Percentiles rank a stretch among this genome's conserved stretches.
phyloP scores from a whole-genome alignment of 2,888 invertebrate species.

The Acleris laterana region DNA sequence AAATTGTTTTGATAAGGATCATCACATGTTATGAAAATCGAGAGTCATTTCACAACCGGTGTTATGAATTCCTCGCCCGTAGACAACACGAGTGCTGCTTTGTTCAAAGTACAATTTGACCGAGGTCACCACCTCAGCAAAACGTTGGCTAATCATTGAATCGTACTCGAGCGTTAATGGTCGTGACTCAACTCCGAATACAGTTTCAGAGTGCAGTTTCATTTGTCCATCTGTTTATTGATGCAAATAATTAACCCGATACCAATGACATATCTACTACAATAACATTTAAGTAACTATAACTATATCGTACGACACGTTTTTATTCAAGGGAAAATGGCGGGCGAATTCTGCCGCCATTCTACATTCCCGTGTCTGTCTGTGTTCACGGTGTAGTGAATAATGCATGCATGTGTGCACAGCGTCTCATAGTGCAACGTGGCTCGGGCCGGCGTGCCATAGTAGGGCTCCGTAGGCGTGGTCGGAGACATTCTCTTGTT shows the following conservation, averaged over 20 bases:
- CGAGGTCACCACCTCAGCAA: slow-evolving; percentile 74
- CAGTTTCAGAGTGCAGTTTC: background rate
- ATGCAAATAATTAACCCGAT: background rate
- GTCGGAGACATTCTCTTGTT: slow-evolving; percentile 61
- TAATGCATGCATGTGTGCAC: slow-evolving; percentile 52
- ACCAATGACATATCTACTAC: background rate
- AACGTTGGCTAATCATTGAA: slow-evolving; percentile 70
- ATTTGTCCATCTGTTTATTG: background rate
- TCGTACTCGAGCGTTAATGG: slow-evolving; percentile 48
- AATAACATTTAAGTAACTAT: too few species aligned
- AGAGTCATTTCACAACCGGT: slow-evolving; percentile 47
- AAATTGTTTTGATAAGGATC: slow-evolving; percentile 46
- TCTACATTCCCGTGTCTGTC: slow-evolving; percentile 53
- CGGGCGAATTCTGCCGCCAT: slow-evolving; percentile 58
- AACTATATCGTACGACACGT: background rate
- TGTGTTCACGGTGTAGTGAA: slow-evolving; percentile 45
- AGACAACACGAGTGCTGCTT: slow-evolving; percentile 61
- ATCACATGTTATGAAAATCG: slow-evolving; percentile 45
- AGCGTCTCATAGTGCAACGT: slow-evolving; percentile 57
- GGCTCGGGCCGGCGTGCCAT: slow-evolving; percentile 57
- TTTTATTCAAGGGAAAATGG: slow-evolving; percentile 49
- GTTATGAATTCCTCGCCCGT: slow-evolving; percentile 52
- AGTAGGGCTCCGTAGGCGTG: slow-evolving; percentile 66
- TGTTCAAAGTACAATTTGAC: slow-evolving; percentile 72
- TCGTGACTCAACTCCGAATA: slow-evolving; percentile 23